Percentiles rank a stretch among this genome's conserved stretches.
These are phyloP conservation scores for Gryon sp. DNA, from an alignment of 1,140 invertebrate genomes.

Conservation along the genomic window DNA sequence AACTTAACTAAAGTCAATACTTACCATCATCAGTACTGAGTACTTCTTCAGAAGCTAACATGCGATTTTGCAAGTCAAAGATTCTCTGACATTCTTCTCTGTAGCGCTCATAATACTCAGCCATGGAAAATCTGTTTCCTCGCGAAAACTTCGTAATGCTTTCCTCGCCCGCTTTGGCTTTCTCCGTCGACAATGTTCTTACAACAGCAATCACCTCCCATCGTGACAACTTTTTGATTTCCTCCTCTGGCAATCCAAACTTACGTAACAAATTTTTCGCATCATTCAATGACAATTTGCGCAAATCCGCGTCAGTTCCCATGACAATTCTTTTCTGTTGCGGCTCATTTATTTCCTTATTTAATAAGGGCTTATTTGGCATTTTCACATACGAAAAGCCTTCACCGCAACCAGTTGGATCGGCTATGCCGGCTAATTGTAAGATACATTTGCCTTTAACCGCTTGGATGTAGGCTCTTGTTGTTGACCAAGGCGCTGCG, in stretches of 20 bases:
- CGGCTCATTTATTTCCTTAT: constrained; percentile 90
- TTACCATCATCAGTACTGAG: constrained; percentile 94
- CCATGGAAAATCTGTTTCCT: constrained; percentile 98
- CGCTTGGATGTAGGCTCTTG: constrained; percentile 96
- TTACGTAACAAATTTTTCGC: constrained; percentile 97
- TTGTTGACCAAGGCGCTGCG: constrained; percentile 96
- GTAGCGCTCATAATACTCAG: constrained; percentile 99
- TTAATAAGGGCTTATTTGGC: constrained; percentile 92
- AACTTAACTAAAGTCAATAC: neutral
- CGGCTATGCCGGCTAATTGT: constrained; percentile 95
- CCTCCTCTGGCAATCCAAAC: constrained; percentile 98
- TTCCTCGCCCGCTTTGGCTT: constrained; percentile 98
- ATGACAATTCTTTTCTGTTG: constrained; percentile 98
- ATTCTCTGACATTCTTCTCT: constrained; percentile 99
- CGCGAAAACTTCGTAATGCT: constrained; percentile 99
- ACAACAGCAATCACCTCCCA: constrained; percentile 99
- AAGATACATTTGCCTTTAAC: constrained; percentile 99
- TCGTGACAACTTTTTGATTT: constrained; percentile 97
- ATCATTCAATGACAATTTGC: constrained; percentile 96
- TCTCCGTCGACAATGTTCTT: constrained; percentile 97
- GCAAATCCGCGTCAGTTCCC: constrained; percentile 98
- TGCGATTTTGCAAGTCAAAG: constrained; percentile 98
- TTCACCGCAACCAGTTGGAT: constrained; percentile 98
- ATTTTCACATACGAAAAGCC: constrained; percentile 98
- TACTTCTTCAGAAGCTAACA: constrained; percentile 94